A percentile compares a stretch with the other conserved stretches of the same genome.
phyloP scores from a whole-genome alignment of 2,797 vertebrate species.

The Atherinosoma microstoma region DNA sequence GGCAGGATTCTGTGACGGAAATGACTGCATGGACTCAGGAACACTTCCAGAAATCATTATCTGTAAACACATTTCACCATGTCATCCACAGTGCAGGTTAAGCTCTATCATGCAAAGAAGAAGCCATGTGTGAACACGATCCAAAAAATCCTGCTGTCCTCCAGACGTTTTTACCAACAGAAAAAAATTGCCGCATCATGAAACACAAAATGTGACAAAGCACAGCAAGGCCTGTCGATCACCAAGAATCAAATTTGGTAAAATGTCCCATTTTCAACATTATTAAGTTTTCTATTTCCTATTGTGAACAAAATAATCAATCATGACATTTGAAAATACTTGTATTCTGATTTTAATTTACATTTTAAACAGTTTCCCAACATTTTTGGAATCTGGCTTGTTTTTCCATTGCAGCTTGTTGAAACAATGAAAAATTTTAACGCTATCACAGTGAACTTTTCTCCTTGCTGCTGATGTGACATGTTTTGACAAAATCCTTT shows the following conservation, averaged over 20 bases:
- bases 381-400: neutral
- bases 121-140: no score
- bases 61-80: neutral
- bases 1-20: neutral
- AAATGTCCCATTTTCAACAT: neutral
- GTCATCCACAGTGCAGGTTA: neutral
- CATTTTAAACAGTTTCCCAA: neutral
- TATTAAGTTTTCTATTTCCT: neutral
- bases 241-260: no score
- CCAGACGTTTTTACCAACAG: no score
- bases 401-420: conserved; percentile 1
- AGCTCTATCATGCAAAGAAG: neutral
- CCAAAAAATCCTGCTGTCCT: neutral
- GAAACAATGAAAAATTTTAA: neutral
- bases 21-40: neutral
- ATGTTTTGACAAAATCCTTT: conserved; percentile 37
- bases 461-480: conserved; percentile 5
- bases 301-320: neutral
- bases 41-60: neutral
- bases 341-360: neutral
- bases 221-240: no score
- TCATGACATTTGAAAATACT: neutral
- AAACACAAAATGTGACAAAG: no score
- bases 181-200: no score
- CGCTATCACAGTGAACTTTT: neutral